These are phyloP conservation scores for Sminthopsis crassicaudata DNA, from an alignment of 2,113 vertebrate genomes.

Conservation along the genomic window DNA sequence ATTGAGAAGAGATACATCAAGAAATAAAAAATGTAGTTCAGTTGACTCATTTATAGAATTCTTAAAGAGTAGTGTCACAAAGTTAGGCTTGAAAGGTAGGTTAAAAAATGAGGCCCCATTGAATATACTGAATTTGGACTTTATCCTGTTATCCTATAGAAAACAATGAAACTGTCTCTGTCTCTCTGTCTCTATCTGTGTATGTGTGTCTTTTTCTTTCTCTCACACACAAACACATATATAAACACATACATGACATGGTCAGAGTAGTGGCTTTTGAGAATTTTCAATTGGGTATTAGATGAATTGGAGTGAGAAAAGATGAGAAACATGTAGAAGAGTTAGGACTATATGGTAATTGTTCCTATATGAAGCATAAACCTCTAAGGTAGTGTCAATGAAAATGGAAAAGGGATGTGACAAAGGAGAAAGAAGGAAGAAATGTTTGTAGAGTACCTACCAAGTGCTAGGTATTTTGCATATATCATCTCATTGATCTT, in stretches of 20 bases:
- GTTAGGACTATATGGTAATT: neutral
- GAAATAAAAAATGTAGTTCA: no score
- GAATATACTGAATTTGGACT: neutral
- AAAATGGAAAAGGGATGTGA: neutral
- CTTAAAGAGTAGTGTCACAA: no score
- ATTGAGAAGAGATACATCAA: no score
- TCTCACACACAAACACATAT: no score
- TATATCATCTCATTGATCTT: neutral
- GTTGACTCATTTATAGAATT: no score
- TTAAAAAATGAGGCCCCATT: neutral
- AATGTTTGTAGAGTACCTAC: neutral
- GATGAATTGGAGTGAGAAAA: neutral
- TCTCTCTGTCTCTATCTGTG: no score
- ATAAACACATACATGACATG: neutral
- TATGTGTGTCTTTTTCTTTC: no score
- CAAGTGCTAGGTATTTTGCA: neutral
- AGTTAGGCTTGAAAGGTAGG: neutral
- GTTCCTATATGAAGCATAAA: neutral
- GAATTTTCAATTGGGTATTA: neutral
- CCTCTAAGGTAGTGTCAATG: neutral
- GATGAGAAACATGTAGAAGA: neutral
- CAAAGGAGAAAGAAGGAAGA: neutral
- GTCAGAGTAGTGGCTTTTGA: neutral
- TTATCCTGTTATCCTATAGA: neutral
- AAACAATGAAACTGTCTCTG: neutral